Evolutionary conservation across 2,888 invertebrate species (phyloP).

Genomic region (Unio delphinus): DNA sequence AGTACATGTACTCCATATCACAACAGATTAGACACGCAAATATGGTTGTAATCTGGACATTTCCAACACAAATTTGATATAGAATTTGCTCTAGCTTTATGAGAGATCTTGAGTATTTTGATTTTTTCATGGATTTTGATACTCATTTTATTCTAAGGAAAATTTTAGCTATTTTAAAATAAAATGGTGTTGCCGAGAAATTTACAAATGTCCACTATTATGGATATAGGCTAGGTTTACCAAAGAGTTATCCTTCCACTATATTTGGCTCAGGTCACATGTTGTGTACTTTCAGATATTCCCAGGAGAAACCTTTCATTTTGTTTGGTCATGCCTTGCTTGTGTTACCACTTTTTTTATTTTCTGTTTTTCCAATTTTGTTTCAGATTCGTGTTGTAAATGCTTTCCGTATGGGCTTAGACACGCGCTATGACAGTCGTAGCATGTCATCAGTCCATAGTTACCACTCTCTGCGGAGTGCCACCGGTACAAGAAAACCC

Average conservation of each 20-base stretch:
- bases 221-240: no score
- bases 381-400: slow-evolving; percentile 99
- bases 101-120: no score
- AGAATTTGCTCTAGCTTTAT: no score
- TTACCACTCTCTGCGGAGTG: slow-evolving; percentile 66
- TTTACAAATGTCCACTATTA: no score
- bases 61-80: no score
- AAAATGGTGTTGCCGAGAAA: no score
- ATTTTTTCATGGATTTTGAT: no score
- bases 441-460: slow-evolving; percentile 69
- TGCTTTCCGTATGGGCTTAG: slow-evolving; percentile 99
- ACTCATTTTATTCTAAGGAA: no score
- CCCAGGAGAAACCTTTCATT: background rate
- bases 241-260: background rate
- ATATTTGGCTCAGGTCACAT: slow-evolving; percentile 1
- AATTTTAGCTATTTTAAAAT: no score
- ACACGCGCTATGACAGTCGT: slow-evolving; percentile 86
- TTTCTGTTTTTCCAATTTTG: slow-evolving; percentile 43
- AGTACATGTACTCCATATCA: no score
- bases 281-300: slow-evolving; percentile 1
- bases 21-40: no score
- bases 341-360: slow-evolving; percentile 15
- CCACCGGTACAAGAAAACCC: slow-evolving; percentile 17
- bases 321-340: slow-evolving; percentile 8
- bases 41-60: no score